Conservation (phyloP, 2,113 vertebrate genomes). For the Stomatorhinus ivindoensis region DNA sequence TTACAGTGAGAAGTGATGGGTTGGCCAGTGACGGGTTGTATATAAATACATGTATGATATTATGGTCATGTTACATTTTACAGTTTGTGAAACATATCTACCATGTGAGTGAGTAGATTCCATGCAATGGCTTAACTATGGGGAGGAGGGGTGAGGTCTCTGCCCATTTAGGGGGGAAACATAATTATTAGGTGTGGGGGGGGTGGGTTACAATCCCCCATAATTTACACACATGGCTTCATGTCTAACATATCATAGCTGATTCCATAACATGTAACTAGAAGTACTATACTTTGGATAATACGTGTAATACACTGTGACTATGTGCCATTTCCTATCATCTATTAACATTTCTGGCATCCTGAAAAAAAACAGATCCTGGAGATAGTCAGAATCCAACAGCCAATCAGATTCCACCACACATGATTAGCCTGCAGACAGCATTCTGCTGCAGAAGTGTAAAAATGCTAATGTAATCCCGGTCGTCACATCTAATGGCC, state of each 20-base stretch:
- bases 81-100: background rate
- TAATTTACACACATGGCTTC: no score
- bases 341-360: background rate
- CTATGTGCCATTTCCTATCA: background rate
- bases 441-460: background rate
- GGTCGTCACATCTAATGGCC: background rate
- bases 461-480: constrained; percentile 1
- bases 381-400: background rate
- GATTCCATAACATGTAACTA: background rate
- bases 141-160: no score
- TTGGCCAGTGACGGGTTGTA: no score
- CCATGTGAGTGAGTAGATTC: background rate
- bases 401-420: background rate
- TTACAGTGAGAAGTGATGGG: no score
- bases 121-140: background rate
- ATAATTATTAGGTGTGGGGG: no score
- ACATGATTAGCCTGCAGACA: constrained; percentile 3
- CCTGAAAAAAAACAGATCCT: background rate
- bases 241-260: background rate
- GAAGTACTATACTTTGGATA: background rate
- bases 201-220: no score
- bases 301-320: background rate
- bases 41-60: no score
- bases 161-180: no score
- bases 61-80: background rate